Evolutionary conservation across 2,888 invertebrate species (phyloP).

Genomic region (Aphodius sticticus): DNA sequence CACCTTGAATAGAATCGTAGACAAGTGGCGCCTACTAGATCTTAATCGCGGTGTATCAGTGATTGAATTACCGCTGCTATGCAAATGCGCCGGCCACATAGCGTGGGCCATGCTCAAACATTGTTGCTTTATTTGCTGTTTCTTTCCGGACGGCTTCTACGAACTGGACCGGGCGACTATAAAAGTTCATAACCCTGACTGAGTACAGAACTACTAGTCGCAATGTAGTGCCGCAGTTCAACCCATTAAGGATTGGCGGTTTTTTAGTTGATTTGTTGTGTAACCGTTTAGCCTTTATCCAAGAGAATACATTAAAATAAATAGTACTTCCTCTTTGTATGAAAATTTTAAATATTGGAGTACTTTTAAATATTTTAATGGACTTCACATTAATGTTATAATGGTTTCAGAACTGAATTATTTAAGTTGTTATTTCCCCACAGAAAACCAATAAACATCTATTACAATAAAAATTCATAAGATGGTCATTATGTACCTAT

Average conservation of each 20-base stretch:
- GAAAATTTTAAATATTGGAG: too few relatives aligned
- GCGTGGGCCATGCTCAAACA: constrained; percentile 36
- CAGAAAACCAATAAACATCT: too few relatives aligned
- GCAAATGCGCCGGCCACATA: constrained; percentile 27
- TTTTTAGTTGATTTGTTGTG: not conserved
- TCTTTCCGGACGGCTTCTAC: constrained; percentile 28
- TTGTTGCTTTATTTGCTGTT: constrained; percentile 33
- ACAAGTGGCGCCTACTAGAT: constrained; percentile 49
- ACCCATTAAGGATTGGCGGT: not conserved
- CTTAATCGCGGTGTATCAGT: constrained; percentile 45
- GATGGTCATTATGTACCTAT: too few relatives aligned
- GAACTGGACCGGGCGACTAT: not conserved
- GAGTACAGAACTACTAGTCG: not conserved
- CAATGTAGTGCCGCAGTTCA: not conserved
- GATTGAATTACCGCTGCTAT: constrained; percentile 43
- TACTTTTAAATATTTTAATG: too few relatives aligned
- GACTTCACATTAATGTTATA: too few relatives aligned
- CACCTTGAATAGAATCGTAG: constrained; percentile 44
- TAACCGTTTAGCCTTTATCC: not conserved
- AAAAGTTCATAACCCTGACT: constrained; percentile 31
- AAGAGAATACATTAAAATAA: not conserved
- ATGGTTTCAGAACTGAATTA: too few relatives aligned
- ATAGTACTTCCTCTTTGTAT: too few relatives aligned
- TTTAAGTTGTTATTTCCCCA: too few relatives aligned
- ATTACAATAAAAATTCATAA: too few relatives aligned